Evolutionary conservation across 53 echinoderm and acorn worm genomes (phyloP).

Genomic region (Holothuria leucospilota): DNA sequence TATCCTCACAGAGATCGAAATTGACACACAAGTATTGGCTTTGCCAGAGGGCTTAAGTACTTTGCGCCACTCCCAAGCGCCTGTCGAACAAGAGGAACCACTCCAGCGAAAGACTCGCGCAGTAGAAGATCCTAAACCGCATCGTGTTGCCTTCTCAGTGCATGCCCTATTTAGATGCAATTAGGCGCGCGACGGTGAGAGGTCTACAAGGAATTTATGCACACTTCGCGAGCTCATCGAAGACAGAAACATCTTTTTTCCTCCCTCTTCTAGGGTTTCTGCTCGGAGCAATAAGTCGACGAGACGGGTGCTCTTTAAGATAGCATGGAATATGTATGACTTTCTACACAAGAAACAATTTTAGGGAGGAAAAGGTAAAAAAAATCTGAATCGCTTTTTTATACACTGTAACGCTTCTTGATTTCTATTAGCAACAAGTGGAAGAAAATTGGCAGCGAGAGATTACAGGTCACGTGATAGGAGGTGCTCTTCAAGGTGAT

Average conservation of each 20-base stretch:
- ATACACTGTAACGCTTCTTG: too few relatives aligned
- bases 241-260: constrained; percentile 41
- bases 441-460: too few relatives aligned
- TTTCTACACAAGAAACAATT: too few relatives aligned
- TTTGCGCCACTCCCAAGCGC: constrained; percentile 38
- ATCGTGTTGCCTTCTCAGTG: constrained; percentile 20
- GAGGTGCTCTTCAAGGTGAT: too few relatives aligned
- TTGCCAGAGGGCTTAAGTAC: constrained; percentile 48
- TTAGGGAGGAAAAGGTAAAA: too few relatives aligned
- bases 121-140: constrained; percentile 1
- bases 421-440: too few relatives aligned
- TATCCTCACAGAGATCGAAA: constrained; percentile 40
- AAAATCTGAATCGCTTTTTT: too few relatives aligned
- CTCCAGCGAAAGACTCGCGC: background rate
- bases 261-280: constrained; percentile 6
- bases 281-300: constrained; percentile 19
- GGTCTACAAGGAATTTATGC: constrained; percentile 53
- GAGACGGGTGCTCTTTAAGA: background rate
- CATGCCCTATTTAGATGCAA: constrained; percentile 38
- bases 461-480: too few relatives aligned
- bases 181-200: constrained; percentile 28
- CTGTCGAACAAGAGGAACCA: constrained; percentile 21
- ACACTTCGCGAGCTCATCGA: constrained; percentile 7
- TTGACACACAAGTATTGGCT: constrained; percentile 54
- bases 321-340: constrained; percentile 2